These are phyloP conservation scores for Caenorhabditis imperialis DNA, from an alignment of 2,888 invertebrate genomes.

Conservation along the genomic window DNA sequence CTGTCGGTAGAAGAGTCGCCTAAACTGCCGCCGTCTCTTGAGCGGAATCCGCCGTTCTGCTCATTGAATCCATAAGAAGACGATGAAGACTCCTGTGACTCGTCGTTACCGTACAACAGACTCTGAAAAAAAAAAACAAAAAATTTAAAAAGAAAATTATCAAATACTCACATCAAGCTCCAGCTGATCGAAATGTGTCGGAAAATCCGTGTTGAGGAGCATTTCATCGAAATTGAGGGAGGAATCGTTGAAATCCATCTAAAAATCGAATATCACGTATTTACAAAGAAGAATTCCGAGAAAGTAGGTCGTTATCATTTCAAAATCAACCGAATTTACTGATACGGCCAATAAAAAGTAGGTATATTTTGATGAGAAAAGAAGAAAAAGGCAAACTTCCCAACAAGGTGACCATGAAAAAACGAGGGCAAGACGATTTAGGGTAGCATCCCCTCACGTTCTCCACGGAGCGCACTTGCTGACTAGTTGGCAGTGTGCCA, in stretches of 20 bases:
- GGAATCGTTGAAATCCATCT: conserved; percentile 38
- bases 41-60: conserved; percentile 22
- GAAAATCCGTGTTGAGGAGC: conserved; percentile 13
- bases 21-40: conserved; percentile 38
- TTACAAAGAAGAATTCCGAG: background rate
- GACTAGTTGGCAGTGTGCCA: background rate
- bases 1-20: conserved; percentile 47
- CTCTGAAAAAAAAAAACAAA: conserved; percentile 12
- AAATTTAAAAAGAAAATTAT: background rate
- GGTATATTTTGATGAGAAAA: background rate
- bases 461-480: conserved; percentile 20
- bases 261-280: conserved; percentile 1
- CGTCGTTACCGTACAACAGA: conserved; percentile 15
- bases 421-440: conserved; percentile 34
- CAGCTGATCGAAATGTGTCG: conserved; percentile 21
- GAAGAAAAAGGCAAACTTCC: no score
- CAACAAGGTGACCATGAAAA: conserved; percentile 35
- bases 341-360: background rate
- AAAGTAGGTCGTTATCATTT: background rate
- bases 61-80: conserved; percentile 21
- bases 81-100: conserved; percentile 27
- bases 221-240: conserved; percentile 7
- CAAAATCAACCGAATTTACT: background rate
- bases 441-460: conserved; percentile 2
- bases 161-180: conserved; percentile 35